Base-by-base conservation (phyloP, 1,140 invertebrate species). In the Belonocnema kinseyi region DNA sequence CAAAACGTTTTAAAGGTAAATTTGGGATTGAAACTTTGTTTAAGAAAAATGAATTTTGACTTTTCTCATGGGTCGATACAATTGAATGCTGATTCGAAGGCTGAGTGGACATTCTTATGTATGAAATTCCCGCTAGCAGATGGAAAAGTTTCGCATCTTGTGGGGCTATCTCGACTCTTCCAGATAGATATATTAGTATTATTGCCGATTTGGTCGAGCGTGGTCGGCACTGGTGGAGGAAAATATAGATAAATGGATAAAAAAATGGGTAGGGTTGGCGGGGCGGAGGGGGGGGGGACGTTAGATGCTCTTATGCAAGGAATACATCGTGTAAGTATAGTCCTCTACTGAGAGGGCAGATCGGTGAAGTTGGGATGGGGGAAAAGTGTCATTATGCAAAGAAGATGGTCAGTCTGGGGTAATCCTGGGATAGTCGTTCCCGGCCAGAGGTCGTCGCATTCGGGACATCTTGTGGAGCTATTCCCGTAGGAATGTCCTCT, bases 361-460 rank as follows among this genome's bases (percentile, higher is more conserved):
- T 33, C 11, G 73, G 71, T 58, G 61, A 61, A 50, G 72, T 66
- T 74, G 17, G 72, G 12, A 11, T 52, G 13, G 72, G 50, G 1
- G 51, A 61, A 52, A 73, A 72, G 82, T 72, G 87, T 89, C 90
- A 88, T 91, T 91, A 91, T 91, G 90, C 88, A 91, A 91, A 91
- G 78, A 80, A 89, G 89, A 91, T 90, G 90, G 90, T 90, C 90
- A 90, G 87, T 87, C 85, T 81, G 77, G 86, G 77, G 86, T 87
- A 86, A 90, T 90, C 88, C 87, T 16, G 83, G 84, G 58, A 66
- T 66, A 14, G 58, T 21, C 21, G 33, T 66, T 76, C 82, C 13
- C 77, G 13, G 53, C 66, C 76, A 79, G 77, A 85, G 84, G 86
- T 87, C 85, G 85, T 78, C 87, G 85, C 86, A 85, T 90, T 89